Evolutionary conservation across 2,888 invertebrate genomes (phyloP), one percentile per base, ranked within the genome.

Genomic region (Sussaba pulchella): DNA sequence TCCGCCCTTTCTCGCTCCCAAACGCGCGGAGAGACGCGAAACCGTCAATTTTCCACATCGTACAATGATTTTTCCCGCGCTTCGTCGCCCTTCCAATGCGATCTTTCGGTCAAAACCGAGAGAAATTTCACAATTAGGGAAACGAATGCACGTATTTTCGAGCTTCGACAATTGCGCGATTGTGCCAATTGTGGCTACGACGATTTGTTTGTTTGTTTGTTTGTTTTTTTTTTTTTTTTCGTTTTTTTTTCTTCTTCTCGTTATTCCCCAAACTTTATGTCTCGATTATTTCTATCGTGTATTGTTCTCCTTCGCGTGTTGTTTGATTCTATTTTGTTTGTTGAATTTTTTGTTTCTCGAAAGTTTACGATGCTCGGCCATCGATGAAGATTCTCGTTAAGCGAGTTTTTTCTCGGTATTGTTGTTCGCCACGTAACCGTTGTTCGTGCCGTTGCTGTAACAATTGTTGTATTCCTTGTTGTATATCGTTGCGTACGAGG

Each of bases 371-470:
- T 43, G 74, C 76, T 43, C 76, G 64, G 50, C 63, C 41, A 75
- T 52, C 79, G 70, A 78, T 45, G 57, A 50, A 14, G 36, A 47
- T 74, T 75, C 17, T 31, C 57, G 26, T 87, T 92, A 92, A 88
- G 89, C 91, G 80, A 91, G 86, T 85, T 92, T 92, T 81, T 92
- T 92, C 82, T 92, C 92, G 59, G 88, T 88, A 72, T 91, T 91
- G 83, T 91, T 92, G 83, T 92, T 92, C 52, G 92, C 93, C 71
- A 94, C 94, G 89, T 94, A 95, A 75, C 94, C 94, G 87, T 94
- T 95, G 88, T 94, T 94, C 84, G 94, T 93, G 43, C 94, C 94
- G 85, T 94, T 94, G 82, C 94, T 94, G 89, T 95, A 94, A 90
- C 94, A 94, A 71, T 94, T 94, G 88, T 94, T 94, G 89, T 94